Evolutionary conservation across 2,888 invertebrate genomes (phyloP), one percentile per base, ranked within the genome.

Genomic region (Eubasilissa splendida): DNA sequence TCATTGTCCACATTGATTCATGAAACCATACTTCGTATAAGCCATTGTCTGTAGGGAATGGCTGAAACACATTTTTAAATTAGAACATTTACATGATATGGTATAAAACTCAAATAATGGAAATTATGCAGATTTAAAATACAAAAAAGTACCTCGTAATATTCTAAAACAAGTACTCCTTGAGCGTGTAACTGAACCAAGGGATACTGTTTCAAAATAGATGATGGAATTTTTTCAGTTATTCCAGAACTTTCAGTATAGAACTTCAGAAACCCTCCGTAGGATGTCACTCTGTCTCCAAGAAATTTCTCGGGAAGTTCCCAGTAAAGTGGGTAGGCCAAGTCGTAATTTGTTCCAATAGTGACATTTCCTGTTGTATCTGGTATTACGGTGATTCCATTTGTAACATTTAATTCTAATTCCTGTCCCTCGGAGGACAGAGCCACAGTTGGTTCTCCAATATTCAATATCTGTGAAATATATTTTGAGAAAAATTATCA

Each of bases 231-330:
- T 56, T 91, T 90, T 0, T 92, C 91, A 0, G 91, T 91, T 11
- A 88, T 88, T 4, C 93, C 93, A 66, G 93, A 93, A 83, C 94
- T 94, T 76, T 94, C 92, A 0, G 95, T 92, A 1, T 92, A 91
- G 87, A 98, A 98, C 83, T 95, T 91, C 71, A 99, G 89, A 83
- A 93, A 93, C 4, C 99, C 99, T 50, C 97, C 97, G 88, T 99
- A 99, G 33, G 98, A 97, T 83, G 95, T 92, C 14, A 96, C 94
- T 87, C 95, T 90, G 88, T 99, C 99, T 0, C 97, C 97, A 12
- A 95, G 92, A 87, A 98, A 96, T 77, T 93, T 91, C 10, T 92
- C 90, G 0, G 97, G 96, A 14, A 99, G 89, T 85, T 93, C 93
- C 94, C 96, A 96, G 88, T 97, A 97, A 33, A 97, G 90, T 0